These are phyloP conservation scores for Maccullochella peelii DNA, from an alignment of 2,113 vertebrate genomes.

Conservation along the genomic window DNA sequence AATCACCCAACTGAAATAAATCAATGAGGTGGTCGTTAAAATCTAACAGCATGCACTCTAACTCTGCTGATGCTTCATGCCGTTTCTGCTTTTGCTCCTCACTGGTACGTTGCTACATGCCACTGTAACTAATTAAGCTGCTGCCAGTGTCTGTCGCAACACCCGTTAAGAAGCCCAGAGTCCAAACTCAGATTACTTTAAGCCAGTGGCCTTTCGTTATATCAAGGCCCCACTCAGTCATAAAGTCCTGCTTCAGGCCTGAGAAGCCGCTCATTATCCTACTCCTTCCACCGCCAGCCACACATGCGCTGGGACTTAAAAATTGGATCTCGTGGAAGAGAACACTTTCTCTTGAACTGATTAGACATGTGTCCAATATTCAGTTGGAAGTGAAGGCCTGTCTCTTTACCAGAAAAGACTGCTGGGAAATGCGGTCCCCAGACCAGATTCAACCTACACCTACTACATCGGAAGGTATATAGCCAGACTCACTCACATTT, in stretches of 20 bases:
- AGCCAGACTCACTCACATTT: not conserved
- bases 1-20: conserved; percentile 30
- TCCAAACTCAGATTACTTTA: conserved; percentile 69
- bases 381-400: too few species aligned
- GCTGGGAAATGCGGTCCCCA: conserved; percentile 19
- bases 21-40: conserved; percentile 19
- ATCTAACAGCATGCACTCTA: not conserved
- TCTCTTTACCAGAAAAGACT: conserved; percentile 16
- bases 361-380: conserved; percentile 14
- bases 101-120: conserved; percentile 29
- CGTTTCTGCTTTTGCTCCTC: conserved; percentile 35
- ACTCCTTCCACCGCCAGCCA: conserved; percentile 32
- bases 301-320: conserved; percentile 37
- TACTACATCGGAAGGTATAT: not conserved
- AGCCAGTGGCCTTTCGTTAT: conserved; percentile 69
- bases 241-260: conserved; percentile 63
- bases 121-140: conserved; percentile 64
- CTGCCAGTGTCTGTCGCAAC: conserved; percentile 44
- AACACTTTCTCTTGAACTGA: conserved; percentile 51
- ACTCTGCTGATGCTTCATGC: conserved; percentile 1
- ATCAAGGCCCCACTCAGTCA: conserved; percentile 62
- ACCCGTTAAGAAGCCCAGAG: conserved; percentile 50
- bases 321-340: conserved; percentile 11
- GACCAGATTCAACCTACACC: conserved; percentile 21
- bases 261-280: conserved; percentile 68